These are phyloP conservation scores for Sebastes taczanowskii DNA, from an alignment of 2,797 vertebrate species.

Conservation along the genomic window DNA sequence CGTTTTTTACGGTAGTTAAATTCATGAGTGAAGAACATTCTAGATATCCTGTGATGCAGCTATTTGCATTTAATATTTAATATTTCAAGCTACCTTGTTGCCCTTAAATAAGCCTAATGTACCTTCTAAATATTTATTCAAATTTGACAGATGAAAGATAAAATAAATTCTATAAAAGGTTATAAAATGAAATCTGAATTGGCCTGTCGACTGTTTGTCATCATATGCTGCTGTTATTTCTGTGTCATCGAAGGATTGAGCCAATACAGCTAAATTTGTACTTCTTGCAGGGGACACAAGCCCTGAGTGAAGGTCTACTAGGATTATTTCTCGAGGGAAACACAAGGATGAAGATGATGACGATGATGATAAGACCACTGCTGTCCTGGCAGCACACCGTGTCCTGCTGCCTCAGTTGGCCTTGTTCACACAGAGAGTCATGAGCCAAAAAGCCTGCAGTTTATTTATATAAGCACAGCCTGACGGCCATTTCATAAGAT, in stretches of 20 bases:
- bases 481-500: slow-evolving; percentile 48
- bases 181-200: slow-evolving; percentile 8
- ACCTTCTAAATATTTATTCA: not conserved
- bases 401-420: slow-evolving; percentile 46
- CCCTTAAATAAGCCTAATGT: not conserved
- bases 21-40: too few species aligned
- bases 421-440: slow-evolving; percentile 26
- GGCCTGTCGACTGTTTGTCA: not conserved
- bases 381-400: slow-evolving; percentile 70
- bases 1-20: too few species aligned
- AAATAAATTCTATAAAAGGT: not conserved
- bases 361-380: slow-evolving; percentile 1
- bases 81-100: not conserved
- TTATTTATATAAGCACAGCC: slow-evolving; percentile 77
- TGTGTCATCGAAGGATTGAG: slow-evolving; percentile 9
- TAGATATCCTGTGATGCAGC: too few species aligned
- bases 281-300: slow-evolving; percentile 1
- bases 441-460: slow-evolving; percentile 33
- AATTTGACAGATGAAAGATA: not conserved
- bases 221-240: slow-evolving; percentile 24
- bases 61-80: not conserved
- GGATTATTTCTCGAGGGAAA: slow-evolving; percentile 32
- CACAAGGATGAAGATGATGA: slow-evolving; percentile 14
- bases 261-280: slow-evolving; percentile 26
- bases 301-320: not conserved